A percentile compares a stretch with the other conserved stretches of the same genome.
phyloP scores from a whole-genome alignment of 1,140 invertebrate species.

The Mylabris phalerata region DNA sequence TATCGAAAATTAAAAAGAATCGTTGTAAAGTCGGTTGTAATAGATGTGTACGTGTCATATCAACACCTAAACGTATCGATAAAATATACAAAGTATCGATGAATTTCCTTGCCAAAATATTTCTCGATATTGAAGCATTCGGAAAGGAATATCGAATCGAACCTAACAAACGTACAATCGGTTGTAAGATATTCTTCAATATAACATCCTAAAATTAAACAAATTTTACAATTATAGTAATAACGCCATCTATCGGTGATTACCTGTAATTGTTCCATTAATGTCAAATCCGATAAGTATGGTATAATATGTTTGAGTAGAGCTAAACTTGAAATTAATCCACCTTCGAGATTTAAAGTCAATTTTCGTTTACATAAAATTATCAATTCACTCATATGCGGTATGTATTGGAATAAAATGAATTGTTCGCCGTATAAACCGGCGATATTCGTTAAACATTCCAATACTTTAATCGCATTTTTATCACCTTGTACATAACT shows the following conservation, averaged over 20 bases:
- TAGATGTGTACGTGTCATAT: slow-evolving; percentile 74
- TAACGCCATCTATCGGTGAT: slow-evolving; percentile 2
- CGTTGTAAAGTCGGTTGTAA: slow-evolving; percentile 62
- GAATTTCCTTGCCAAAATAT: slow-evolving; percentile 69
- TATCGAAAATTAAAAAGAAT: slow-evolving; percentile 85
- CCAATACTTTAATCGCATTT: slow-evolving; percentile 75
- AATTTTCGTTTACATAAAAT: slow-evolving; percentile 68
- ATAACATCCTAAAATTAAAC: slow-evolving; percentile 54
- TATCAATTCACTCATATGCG: slow-evolving; percentile 81
- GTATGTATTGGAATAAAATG: slow-evolving; percentile 89
- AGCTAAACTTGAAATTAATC: slow-evolving; percentile 76
- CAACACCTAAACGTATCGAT: slow-evolving; percentile 71
- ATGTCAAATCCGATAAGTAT: slow-evolving; percentile 71
- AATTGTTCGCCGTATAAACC: slow-evolving; percentile 91
- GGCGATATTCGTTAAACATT: slow-evolving; percentile 80
- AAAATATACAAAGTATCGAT: slow-evolving; percentile 73
- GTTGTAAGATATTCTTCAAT: slow-evolving; percentile 70
- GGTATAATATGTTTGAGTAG: slow-evolving; percentile 74
- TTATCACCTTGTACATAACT: slow-evolving; percentile 67
- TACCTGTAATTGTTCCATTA: slow-evolving; percentile 82
- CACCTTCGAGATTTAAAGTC: slow-evolving; percentile 78
- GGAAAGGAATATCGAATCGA: slow-evolving; percentile 74
- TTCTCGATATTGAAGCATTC: slow-evolving; percentile 64
- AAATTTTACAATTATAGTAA: slow-evolving; percentile 1
- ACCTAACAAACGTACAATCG: slow-evolving; percentile 63